Evolutionary conservation across 2,797 vertebrate species (phyloP).

Genomic region (Scomberomorus guttatus): DNA sequence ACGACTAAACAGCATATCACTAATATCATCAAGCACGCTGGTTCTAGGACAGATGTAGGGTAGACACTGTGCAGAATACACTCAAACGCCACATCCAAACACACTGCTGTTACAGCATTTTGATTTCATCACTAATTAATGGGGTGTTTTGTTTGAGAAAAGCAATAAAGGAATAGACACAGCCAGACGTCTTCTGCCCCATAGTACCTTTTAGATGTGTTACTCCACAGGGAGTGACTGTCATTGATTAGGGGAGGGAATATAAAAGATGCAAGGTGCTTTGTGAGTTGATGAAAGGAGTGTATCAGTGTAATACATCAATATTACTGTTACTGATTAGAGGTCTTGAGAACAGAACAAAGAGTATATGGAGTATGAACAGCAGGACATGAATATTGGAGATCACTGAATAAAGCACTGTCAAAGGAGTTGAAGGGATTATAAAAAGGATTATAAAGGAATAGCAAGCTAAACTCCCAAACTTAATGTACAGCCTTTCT

Average conservation of each 20-base stretch:
- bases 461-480: constrained; percentile 7
- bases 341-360: constrained; percentile 52
- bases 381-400: constrained; percentile 46
- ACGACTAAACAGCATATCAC: constrained; percentile 1
- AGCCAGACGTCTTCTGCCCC: constrained; percentile 31
- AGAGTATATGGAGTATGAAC: constrained; percentile 22
- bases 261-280: constrained; percentile 52
- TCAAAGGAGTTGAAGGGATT: constrained; percentile 37
- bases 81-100: constrained; percentile 42
- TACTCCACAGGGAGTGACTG: constrained; percentile 58
- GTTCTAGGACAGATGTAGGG: constrained; percentile 25
- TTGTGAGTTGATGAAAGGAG: constrained; percentile 64
- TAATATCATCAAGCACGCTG: constrained; percentile 35
- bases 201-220: constrained; percentile 46
- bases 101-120: constrained; percentile 33
- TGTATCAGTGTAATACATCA: constrained; percentile 52
- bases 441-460: too few species aligned
- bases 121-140: constrained; percentile 62
- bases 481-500: background rate
- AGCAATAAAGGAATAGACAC: constrained; percentile 38
- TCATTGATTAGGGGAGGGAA: constrained; percentile 60
- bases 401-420: background rate
- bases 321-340: constrained; percentile 54
- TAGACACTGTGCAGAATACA: constrained; percentile 27
- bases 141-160: constrained; percentile 49